Evolutionary conservation across 2,888 invertebrate genomes (phyloP).

Genomic region (Mesochorus sp.): DNA sequence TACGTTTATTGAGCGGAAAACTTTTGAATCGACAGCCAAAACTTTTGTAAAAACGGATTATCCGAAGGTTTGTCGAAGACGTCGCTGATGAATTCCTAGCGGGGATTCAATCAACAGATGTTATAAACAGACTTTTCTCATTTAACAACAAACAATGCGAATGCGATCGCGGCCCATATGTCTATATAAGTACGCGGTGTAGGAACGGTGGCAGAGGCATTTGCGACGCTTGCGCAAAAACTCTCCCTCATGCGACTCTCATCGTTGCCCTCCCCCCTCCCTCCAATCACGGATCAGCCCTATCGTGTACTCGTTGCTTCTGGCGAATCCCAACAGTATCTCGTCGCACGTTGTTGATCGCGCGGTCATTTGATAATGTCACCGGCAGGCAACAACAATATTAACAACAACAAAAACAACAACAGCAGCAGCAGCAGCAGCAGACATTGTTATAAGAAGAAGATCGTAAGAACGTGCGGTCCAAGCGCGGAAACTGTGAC

Average conservation of each 20-base stretch:
- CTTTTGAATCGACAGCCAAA: too few species aligned
- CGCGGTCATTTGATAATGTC: slow-evolving; percentile 53
- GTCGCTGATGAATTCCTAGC: too few species aligned
- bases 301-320: slow-evolving; percentile 66
- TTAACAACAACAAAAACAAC: slow-evolving; percentile 17
- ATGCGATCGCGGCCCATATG: background rate
- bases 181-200: background rate
- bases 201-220: slow-evolving; percentile 73
- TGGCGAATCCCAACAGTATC: slow-evolving; percentile 69
- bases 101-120: too few species aligned
- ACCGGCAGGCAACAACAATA: slow-evolving; percentile 34
- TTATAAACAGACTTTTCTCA: too few species aligned
- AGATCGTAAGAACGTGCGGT: slow-evolving; percentile 46
- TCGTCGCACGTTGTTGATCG: slow-evolving; percentile 69
- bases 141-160: too few species aligned
- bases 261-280: slow-evolving; percentile 64
- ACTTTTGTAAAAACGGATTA: too few species aligned
- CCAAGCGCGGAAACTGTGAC: background rate
- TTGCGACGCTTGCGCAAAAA: slow-evolving; percentile 69
- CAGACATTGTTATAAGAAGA: slow-evolving; percentile 13
- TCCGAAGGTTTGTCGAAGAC: too few species aligned
- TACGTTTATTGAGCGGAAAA: too few species aligned
- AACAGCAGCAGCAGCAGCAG: slow-evolving; percentile 3
- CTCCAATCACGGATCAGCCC: slow-evolving; percentile 75
- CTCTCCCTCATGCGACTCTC: slow-evolving; percentile 15